These are phyloP conservation scores for Cephalotes varians DNA, from an alignment of 2,888 invertebrate genomes.

Conservation along the genomic window DNA sequence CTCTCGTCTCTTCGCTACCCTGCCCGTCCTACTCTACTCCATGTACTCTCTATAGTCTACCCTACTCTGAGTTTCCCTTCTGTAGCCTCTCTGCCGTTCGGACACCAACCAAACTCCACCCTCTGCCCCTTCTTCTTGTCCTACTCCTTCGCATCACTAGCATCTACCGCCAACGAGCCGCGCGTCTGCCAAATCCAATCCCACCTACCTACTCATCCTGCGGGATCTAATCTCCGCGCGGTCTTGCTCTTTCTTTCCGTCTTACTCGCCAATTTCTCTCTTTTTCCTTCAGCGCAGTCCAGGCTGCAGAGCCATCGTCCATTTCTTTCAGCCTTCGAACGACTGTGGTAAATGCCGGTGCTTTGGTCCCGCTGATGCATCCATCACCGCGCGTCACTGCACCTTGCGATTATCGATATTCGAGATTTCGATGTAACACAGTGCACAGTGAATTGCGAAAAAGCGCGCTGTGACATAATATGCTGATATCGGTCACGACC, in stretches of 20 bases:
- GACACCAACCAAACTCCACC: slow-evolving; percentile 69
- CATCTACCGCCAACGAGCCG: slow-evolving; percentile 70
- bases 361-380: slow-evolving; percentile 58
- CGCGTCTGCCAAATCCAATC: slow-evolving; percentile 80
- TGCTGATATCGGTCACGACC: slow-evolving; percentile 10
- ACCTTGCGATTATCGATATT: slow-evolving; percentile 36
- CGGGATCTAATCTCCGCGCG: slow-evolving; percentile 42
- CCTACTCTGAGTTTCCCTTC: slow-evolving; percentile 65
- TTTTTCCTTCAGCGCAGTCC: background rate
- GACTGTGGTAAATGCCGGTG: slow-evolving; percentile 70
- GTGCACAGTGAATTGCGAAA: slow-evolving; percentile 3
- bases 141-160: slow-evolving; percentile 53
- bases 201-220: slow-evolving; percentile 63
- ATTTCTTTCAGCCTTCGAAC: slow-evolving; percentile 53
- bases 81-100: slow-evolving; percentile 66
- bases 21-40: slow-evolving; percentile 44
- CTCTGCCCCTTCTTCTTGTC: slow-evolving; percentile 59
- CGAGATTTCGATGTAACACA: slow-evolving; percentile 17
- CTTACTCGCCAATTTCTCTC: slow-evolving; percentile 26
- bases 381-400: slow-evolving; percentile 68
- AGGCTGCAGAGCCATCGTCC: slow-evolving; percentile 10
- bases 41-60: slow-evolving; percentile 29
- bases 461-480: slow-evolving; percentile 14
- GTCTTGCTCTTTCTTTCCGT: slow-evolving; percentile 49
- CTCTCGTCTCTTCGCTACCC: slow-evolving; percentile 16